phyloP scores from a whole-genome alignment of 2,888 invertebrate species.

The Diplazon laetatorius region DNA sequence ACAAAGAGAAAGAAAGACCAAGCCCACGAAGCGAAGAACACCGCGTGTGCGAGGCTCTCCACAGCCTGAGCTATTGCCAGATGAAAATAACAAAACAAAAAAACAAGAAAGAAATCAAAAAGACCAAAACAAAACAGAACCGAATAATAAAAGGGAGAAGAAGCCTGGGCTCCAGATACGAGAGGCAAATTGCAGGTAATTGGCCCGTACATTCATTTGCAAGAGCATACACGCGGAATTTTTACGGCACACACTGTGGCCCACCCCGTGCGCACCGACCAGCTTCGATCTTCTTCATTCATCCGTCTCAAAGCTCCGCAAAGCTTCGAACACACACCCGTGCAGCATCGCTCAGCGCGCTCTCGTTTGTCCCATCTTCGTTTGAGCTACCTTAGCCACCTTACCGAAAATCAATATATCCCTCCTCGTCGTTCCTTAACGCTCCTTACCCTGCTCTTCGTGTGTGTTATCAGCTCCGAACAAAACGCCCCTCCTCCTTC shows the following conservation, averaged over 20 bases:
- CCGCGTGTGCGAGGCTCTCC: conserved; percentile 14
- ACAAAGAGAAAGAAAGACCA: no score
- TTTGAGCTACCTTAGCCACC: conserved; percentile 20
- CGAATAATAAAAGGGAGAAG: no score
- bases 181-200: conserved; percentile 80
- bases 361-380: conserved; percentile 1
- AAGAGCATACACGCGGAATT: conserved; percentile 71
- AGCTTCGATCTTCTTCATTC: conserved; percentile 19
- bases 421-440: conserved; percentile 61
- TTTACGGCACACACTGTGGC: conserved; percentile 44
- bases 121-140: no score
- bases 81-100: conserved; percentile 59
- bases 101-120: no score
- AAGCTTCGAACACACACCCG: neutral
- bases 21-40: conserved; percentile 36
- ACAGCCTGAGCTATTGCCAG: conserved; percentile 66
- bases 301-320: neutral
- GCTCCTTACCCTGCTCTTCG: no score
- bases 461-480: conserved; percentile 1
- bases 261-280: conserved; percentile 9
- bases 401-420: conserved; percentile 51
- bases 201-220: conserved; percentile 78
- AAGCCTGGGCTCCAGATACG: conserved; percentile 67
- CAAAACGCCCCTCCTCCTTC: conserved; percentile 3
- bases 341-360: neutral